phyloP scores from a whole-genome alignment of 2,113 vertebrate species.

The Erythrocercus mccallii region DNA sequence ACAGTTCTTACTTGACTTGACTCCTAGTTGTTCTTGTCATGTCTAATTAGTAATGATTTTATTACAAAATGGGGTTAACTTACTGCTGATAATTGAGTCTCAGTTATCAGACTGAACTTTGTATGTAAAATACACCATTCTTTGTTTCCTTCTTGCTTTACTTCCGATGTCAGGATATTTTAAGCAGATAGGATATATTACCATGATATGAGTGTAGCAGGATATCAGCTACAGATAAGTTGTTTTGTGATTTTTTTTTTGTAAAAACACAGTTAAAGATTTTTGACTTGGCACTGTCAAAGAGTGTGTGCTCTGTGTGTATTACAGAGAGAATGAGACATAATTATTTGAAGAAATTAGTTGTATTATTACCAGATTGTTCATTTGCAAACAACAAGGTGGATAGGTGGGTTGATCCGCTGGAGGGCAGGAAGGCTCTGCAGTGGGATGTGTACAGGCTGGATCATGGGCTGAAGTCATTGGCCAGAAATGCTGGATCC shows the following conservation, averaged over 20 bases:
- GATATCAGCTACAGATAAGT: background rate
- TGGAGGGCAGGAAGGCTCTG: background rate
- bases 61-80: background rate
- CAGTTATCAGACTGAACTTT: background rate
- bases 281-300: background rate
- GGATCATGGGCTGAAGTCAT: background rate
- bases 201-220: background rate
- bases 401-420: accelerated
- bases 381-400: background rate
- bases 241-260: background rate
- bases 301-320: background rate
- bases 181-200: background rate
- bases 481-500: background rate
- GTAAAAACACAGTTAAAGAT: background rate
- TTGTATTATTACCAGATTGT: background rate
- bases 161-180: background rate
- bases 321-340: background rate
- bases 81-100: background rate
- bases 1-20: background rate
- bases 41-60: background rate
- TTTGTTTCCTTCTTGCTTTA: background rate
- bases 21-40: background rate
- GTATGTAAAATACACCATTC: background rate
- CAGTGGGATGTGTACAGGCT: background rate
- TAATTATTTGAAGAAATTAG: background rate